Conservation (phyloP, 92 coral and sea anemone genomes). For the Meandrina meandrites region DNA sequence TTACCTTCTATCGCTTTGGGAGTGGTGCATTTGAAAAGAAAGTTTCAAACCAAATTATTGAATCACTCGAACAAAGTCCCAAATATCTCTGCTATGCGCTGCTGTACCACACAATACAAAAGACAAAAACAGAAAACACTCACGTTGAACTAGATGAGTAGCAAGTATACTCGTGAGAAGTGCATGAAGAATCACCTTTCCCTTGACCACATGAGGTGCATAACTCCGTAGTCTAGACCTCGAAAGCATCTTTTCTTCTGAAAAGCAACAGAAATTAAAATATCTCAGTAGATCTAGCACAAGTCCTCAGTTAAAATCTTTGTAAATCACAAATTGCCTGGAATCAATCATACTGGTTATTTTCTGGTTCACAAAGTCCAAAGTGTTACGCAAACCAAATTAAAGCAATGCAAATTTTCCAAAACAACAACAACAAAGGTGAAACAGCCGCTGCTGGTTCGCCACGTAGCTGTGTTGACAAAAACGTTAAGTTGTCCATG, state of each 20-base stretch:
- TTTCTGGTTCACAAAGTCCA: background rate
- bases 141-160: background rate
- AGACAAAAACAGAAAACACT: background rate
- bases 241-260: background rate
- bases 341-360: background rate
- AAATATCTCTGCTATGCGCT: background rate
- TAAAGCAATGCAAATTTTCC: constrained; percentile 16
- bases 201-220: background rate
- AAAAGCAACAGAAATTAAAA: background rate
- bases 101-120: background rate
- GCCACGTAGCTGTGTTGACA: background rate
- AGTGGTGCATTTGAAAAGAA: background rate
- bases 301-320: background rate
- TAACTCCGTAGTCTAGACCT: constrained; percentile 26
- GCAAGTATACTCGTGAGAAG: background rate
- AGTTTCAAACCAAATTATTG: background rate
- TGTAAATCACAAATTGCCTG: background rate
- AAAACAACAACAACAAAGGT: background rate
- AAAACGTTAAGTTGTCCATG: background rate
- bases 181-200: constrained; percentile 4
- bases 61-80: background rate
- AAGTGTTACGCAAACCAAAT: background rate
- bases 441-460: background rate
- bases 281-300: background rate
- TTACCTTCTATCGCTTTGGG: background rate